Conservation (phyloP, 2,888 invertebrate genomes). For the Polia nebulosa region DNA sequence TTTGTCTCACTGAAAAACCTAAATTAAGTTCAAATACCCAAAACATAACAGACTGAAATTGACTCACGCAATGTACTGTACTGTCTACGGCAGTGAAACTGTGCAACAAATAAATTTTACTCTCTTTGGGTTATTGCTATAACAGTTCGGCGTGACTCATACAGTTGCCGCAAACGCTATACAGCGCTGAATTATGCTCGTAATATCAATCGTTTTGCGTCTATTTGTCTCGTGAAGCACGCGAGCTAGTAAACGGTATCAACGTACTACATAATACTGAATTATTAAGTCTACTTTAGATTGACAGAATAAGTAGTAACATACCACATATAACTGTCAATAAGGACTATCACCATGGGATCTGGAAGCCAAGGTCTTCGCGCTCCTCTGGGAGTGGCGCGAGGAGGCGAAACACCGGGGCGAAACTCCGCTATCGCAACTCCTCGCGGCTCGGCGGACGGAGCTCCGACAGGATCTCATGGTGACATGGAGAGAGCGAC, state of each 20-base stretch:
- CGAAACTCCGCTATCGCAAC: no score
- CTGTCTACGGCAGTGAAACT: conserved; percentile 45
- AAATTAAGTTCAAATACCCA: not conserved
- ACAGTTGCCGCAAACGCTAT: conserved; percentile 40
- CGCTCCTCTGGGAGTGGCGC: no score
- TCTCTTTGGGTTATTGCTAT: conserved; percentile 52
- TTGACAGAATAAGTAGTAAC: not conserved
- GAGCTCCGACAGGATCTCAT: no score
- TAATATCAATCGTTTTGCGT: conserved; percentile 58
- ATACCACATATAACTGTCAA: no score
- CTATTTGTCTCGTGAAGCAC: conserved; percentile 58
- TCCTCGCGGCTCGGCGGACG: no score
- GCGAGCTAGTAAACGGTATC: conserved; percentile 48
- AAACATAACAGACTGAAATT: conserved; percentile 10
- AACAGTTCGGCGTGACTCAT: conserved; percentile 56
- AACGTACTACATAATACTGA: conserved; percentile 36
- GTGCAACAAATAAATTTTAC: conserved; percentile 58
- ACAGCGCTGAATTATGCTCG: conserved; percentile 36
- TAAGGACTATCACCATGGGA: no score
- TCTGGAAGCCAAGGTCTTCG: no score
- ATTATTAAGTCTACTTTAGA: conserved; percentile 9
- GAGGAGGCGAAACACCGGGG: no score
- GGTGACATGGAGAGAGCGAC: no score
- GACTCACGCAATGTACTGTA: conserved; percentile 41
- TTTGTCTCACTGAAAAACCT: not conserved